Percentiles rank a stretch among this genome's conserved stretches.
These are phyloP conservation scores for Dallia pectoralis DNA, from an alignment of 2,797 vertebrate species.

Conservation along the genomic window DNA sequence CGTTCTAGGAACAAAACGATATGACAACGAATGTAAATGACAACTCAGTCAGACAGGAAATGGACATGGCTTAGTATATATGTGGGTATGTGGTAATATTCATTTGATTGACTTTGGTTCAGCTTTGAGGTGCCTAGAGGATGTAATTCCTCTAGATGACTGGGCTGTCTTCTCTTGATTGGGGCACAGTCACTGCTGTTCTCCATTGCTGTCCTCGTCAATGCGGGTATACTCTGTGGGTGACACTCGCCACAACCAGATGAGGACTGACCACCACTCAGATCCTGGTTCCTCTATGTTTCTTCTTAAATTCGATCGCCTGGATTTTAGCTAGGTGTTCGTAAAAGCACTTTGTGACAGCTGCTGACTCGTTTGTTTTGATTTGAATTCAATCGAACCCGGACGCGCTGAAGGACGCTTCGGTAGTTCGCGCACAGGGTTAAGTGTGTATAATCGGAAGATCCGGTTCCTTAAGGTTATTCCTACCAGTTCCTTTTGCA, in stretches of 20 bases:
- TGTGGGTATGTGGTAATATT: background rate
- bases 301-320: too few relatives aligned
- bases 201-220: too few relatives aligned
- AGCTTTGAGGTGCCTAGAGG: background rate
- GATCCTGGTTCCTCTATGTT: too few relatives aligned
- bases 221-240: too few relatives aligned
- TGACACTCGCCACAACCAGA: too few relatives aligned
- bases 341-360: too few relatives aligned
- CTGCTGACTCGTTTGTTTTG: too few relatives aligned
- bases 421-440: background rate
- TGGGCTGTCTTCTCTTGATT: too few relatives aligned
- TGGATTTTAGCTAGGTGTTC: too few relatives aligned
- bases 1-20: conserved; percentile 16
- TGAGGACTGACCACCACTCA: too few relatives aligned
- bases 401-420: background rate
- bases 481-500: background rate
- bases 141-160: too few relatives aligned
- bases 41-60: background rate
- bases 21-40: conserved; percentile 13
- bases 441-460: background rate
- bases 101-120: background rate
- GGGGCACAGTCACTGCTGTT: too few relatives aligned
- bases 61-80: background rate
- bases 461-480: background rate
- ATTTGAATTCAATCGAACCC: background rate